phyloP scores from a whole-genome alignment of 2,888 invertebrate species.

The Plebejus melissa region DNA sequence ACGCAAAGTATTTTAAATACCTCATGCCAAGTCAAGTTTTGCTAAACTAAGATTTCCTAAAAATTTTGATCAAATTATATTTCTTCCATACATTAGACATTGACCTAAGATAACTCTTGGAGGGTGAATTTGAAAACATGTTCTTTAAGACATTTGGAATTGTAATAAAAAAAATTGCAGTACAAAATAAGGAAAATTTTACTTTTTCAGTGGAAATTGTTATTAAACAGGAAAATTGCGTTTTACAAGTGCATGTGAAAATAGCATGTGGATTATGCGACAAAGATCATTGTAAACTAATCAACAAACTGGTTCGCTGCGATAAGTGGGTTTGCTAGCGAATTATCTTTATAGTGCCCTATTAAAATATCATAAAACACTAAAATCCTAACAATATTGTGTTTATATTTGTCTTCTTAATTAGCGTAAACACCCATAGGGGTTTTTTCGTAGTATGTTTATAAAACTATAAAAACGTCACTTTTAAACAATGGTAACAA shows the following conservation, averaged over 20 bases:
- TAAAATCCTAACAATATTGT: slow-evolving; percentile 27
- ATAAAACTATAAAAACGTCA: not conserved
- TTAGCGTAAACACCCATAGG: not conserved
- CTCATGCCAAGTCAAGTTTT: not conserved
- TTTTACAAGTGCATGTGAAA: not conserved
- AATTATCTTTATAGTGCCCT: not conserved
- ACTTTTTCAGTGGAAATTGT: not conserved
- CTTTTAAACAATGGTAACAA: too few relatives aligned
- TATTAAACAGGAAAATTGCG: not conserved
- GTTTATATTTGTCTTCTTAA: not conserved
- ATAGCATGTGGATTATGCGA: not conserved
- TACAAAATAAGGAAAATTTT: too few relatives aligned
- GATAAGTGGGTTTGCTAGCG: not conserved
- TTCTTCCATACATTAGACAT: not conserved
- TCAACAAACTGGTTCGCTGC: slow-evolving; percentile 11
- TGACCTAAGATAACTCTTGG: not conserved
- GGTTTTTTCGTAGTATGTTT: not conserved
- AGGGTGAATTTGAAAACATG: not conserved
- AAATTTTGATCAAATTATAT: not conserved
- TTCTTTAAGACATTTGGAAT: not conserved
- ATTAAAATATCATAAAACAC: slow-evolving; percentile 23
- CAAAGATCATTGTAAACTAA: not conserved
- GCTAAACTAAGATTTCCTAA: not conserved
- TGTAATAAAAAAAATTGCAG: not conserved
- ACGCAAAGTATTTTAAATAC: not conserved